Base-by-base conservation (phyloP, 2,113 vertebrate genomes). In the Bagarius yarrelli region DNA sequence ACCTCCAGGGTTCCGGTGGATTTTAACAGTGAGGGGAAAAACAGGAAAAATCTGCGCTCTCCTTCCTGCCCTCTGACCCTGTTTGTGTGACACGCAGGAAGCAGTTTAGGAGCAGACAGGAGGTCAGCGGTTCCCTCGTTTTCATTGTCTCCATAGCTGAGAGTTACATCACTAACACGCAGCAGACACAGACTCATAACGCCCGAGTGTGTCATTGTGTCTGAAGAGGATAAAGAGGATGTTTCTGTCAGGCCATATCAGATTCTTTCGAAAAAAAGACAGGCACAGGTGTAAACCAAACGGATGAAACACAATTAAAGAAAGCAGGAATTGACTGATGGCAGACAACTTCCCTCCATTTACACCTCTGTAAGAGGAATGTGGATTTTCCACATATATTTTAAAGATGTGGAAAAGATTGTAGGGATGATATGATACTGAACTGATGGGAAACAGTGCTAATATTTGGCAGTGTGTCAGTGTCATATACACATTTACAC, bases 1-100 rank as follows among this genome's bases (percentile, higher is more conserved):
- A 84, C 84, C 87, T 88, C 81, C 80, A 76, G 86, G 77, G 87
- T 91, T 90, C 87, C 88, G 84, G 86, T 88, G 89, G 89, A 86
- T 89, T 89, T 86, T 85, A 87, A 76, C 86, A 85, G 86, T 87
- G 74, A 90, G 90, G 89, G 87, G 90, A 94, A 96, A 96, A 96
- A 97, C 95, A 96, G 96, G 95, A 96, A 96, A 94, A 95, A 94
- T 94, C 93, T 96, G 93, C 92, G 91, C 87, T 90, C 89, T 92
- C 90, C 87, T 94, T 93, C 93, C 93, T 92, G 91, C 84, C 85
- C 87, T 81, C 82, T 84, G 84, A 92, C 84, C 87, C 84, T 85
- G 85, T 86, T 85, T 86, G 84, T 74, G 79, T 88, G 89, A 94
- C 92, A 93, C 87, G 91, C 88, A 92, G 90, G 92, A 93, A 92